Percentiles rank a stretch among this genome's conserved stretches.
Evolutionary conservation across 2,797 vertebrate genomes (phyloP).

Genomic region (Erpetoichthys calabaricus): DNA sequence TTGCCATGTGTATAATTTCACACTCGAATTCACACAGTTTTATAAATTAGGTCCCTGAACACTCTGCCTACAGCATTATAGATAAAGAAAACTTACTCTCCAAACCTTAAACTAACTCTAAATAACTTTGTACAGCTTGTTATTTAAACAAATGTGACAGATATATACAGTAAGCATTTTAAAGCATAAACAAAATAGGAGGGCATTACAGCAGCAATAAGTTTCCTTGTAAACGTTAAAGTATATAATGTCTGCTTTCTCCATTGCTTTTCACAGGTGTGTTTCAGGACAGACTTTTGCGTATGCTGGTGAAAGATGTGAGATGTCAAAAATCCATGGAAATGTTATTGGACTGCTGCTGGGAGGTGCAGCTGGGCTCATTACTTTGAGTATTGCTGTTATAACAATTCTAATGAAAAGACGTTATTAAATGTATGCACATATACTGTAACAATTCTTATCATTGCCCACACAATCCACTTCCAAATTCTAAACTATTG

Average conservation of each 20-base stretch:
- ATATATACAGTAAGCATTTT: neutral
- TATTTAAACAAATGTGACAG: neutral
- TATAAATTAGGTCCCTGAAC: neutral
- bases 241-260: neutral
- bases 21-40: too few species aligned
- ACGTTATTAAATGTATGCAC: slow-evolving; percentile 4
- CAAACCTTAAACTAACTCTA: too few species aligned
- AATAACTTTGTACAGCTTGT: neutral
- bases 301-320: slow-evolving; percentile 57
- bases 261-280: slow-evolving; percentile 45
- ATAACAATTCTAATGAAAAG: slow-evolving; percentile 38
- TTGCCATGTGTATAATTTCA: too few species aligned
- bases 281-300: slow-evolving; percentile 45
- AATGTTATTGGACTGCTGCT: slow-evolving; percentile 47
- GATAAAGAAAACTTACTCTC: neutral
- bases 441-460: too few species aligned
- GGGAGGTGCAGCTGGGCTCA: slow-evolving; percentile 38
- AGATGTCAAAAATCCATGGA: slow-evolving; percentile 43
- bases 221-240: neutral
- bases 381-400: slow-evolving; percentile 43
- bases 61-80: neutral
- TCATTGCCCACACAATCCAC: too few species aligned
- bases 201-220: neutral
- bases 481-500: too few species aligned
- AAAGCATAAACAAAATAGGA: neutral